Base-by-base conservation (phyloP, 2,797 vertebrate species). In the Leuciscus waleckii region DNA sequence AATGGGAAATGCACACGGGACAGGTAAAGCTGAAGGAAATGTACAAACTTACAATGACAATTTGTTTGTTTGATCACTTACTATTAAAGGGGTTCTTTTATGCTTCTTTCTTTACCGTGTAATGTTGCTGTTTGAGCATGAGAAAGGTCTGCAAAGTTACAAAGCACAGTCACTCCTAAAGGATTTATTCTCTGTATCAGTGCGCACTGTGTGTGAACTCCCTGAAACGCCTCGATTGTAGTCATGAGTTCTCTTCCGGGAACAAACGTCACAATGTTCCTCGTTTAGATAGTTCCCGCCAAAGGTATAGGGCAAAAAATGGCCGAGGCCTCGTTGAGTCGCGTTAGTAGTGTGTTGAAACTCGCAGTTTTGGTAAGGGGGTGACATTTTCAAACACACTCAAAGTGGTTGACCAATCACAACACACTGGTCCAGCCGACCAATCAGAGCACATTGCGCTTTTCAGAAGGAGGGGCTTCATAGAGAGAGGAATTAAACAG, bases 21-120 rank as follows among this genome's bases (percentile, higher is more conserved):
- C 86, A 65, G 75, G 0, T 91, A 92, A 74, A 90, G 91, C 94
- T 94, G 11, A 76, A 70, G 14, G 3, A 14, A 41, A 29, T 21
- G 35, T 26, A 17, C 8, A 39, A 14, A 37, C 23, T 68, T 54
- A 19, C 35, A 11, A 63, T 35, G 32, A 16, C 4, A 35, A 76
- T 41, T 3, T 37, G 19, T 75, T 43, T 75, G 8, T 29, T 74
- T 73, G 19, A 32, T 65, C 29, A 29, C 61, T 29, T 63, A 4
- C 56, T n/a, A 58, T 58, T 58, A 58, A 58, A 58, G 54, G 51
- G 54, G 54, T 58, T 23, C 21, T 58, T 23, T 58, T n/a, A 10
- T 58, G 56, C 10, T 10, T 11, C 54, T n/a, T 61, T 61, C n/a
- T 26, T 61, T 61, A 61, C 11, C 0, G 19, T 61, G n/a, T 61